Base-by-base conservation (phyloP, 1,140 invertebrate genomes). In the Cephus cinctus region DNA sequence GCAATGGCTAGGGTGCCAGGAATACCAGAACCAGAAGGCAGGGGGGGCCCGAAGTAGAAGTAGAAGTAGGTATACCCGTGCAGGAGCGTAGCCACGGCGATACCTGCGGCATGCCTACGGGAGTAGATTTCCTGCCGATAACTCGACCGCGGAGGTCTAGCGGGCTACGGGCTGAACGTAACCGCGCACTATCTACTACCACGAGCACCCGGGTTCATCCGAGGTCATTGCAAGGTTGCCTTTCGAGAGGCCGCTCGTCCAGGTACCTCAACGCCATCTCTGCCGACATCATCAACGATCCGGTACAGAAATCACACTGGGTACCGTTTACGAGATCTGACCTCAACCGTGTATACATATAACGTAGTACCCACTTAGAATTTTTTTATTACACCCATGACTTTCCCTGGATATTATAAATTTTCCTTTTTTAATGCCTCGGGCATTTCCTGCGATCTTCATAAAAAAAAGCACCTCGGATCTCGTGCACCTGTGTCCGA, bases 201-300 rank as follows among this genome's bases (percentile, higher is more conserved):
- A 18, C 39, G 18, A 55, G 61, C 63, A 65, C 59, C 57, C 57
- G 69, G 61, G 63, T 72, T 72, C 69, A 72, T 47, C 54, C 47
- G 67, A 73, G 72, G 71, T 71, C 71, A 73, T 69, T 69, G 71
- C 72, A 75, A 75, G 72, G 72, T 70, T 70, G 63, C 68, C 27
- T 59, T 67, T 59, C 58, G 53, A 48, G 60, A 56, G 54, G 23
- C 36, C 43, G 43, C 44, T 49, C 38, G 56, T 53, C 47, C 46
- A 25, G 36, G 43, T 21, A 18, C 11, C 21, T 5, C 49, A 40
- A 45, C 56, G 47, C 54, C 56, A n/a, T n/a, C n/a, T n/a, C n/a
- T n/a, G n/a, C n/a, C n/a, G n/a, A n/a, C n/a, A n/a, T n/a, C n/a
- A n/a, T n/a, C n/a, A n/a, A n/a, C n/a, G n/a, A n/a, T n/a, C n/a